These are phyloP conservation scores for Fabriciana adippe DNA, from an alignment of 2,888 invertebrate species.

Conservation along the genomic window DNA sequence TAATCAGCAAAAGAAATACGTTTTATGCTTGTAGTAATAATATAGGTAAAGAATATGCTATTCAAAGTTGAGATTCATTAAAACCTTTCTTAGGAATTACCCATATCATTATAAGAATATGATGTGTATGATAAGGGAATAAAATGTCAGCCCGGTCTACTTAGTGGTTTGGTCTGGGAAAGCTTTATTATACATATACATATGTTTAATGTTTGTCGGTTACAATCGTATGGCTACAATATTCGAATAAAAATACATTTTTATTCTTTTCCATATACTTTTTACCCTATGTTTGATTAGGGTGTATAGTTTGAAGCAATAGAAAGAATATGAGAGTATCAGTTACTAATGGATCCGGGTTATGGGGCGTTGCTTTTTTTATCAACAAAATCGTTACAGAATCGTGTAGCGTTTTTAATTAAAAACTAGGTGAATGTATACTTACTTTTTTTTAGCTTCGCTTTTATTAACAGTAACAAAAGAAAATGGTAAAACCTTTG, in stretches of 20 bases:
- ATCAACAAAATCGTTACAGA: background rate
- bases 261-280: background rate
- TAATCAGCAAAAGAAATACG: no score
- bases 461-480: conserved; percentile 28
- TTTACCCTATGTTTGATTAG: conserved; percentile 6
- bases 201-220: no score
- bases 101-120: no score
- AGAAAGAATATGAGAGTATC: conserved; percentile 16
- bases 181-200: no score
- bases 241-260: background rate
- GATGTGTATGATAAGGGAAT: no score
- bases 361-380: background rate
- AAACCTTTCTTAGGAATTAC: no score
- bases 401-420: conserved; percentile 20
- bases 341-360: conserved; percentile 13
- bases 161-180: no score
- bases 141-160: no score
- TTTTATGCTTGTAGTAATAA: no score
- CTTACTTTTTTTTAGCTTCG: conserved; percentile 14
- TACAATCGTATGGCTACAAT: background rate
- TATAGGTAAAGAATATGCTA: no score
- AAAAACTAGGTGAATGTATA: conserved; percentile 15
- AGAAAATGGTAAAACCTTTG: conserved; percentile 19
- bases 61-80: no score
- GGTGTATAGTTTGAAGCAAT: conserved; percentile 6